phyloP scores from a whole-genome alignment of 2,888 invertebrate genomes.

The Blera fallax region DNA sequence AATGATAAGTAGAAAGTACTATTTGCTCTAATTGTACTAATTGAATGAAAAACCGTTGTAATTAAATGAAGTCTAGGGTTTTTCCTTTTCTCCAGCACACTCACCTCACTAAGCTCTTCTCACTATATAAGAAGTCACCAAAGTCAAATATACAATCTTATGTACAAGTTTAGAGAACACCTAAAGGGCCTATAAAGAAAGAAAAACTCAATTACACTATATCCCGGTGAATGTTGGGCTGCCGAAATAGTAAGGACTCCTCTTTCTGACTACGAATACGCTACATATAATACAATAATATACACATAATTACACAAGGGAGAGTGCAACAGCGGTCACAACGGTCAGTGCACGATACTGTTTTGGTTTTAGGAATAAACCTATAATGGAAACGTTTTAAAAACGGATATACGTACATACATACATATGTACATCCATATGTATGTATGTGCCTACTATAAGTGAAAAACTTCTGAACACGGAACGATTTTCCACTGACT shows the following conservation, averaged over 20 bases:
- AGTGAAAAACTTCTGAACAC: background rate
- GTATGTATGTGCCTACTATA: background rate
- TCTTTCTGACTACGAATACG: background rate
- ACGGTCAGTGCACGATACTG: constrained; percentile 53
- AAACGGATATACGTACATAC: background rate
- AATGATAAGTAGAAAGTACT: background rate
- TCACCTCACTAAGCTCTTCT: background rate
- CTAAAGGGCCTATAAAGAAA: background rate
- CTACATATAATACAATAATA: background rate
- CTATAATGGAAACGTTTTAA: constrained; percentile 7
- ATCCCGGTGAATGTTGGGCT: background rate
- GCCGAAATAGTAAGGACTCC: background rate
- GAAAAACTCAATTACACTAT: background rate
- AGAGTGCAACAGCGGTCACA: constrained; percentile 55
- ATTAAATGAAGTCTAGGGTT: background rate
- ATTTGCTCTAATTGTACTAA: constrained; percentile 2
- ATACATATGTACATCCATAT: background rate
- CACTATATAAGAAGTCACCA: background rate
- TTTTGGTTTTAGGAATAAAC: constrained; percentile 17
- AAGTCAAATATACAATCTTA: background rate
- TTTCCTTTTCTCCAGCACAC: background rate
- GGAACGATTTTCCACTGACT: background rate
- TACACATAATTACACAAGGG: constrained; percentile 9
- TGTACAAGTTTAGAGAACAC: background rate
- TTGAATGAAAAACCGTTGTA: background rate